A percentile compares a stretch with the other conserved stretches of the same genome.
These are phyloP conservation scores for Sinopyrophorus schimmeli DNA, from an alignment of 2,888 invertebrate species.

Conservation along the genomic window DNA sequence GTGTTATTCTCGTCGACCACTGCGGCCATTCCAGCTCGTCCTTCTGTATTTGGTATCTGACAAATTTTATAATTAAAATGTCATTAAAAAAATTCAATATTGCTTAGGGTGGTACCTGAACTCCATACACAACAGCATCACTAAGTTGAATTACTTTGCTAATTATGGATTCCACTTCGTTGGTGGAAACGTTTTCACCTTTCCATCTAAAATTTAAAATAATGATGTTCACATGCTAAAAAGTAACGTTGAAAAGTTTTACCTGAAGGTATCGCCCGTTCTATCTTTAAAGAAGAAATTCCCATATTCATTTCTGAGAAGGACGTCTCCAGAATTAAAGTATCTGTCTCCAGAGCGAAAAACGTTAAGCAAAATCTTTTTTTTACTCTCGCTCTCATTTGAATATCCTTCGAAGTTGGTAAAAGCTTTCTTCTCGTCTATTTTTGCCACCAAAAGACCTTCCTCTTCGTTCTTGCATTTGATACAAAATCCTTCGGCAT, in stretches of 20 bases:
- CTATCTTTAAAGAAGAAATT: constrained; percentile 93
- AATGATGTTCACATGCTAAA: too few relatives aligned
- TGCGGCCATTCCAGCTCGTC: constrained; percentile 93
- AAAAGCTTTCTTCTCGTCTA: constrained; percentile 57
- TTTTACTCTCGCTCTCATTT: constrained; percentile 66
- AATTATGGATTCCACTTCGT: constrained; percentile 91
- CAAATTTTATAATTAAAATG: background rate
- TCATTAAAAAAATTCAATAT: background rate
- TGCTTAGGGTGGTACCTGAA: constrained; percentile 74
- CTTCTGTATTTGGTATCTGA: constrained; percentile 78
- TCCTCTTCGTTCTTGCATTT: constrained; percentile 81
- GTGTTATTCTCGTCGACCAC: constrained; percentile 71
- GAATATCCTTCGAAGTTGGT: constrained; percentile 73
- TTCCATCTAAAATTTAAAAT: constrained; percentile 73
- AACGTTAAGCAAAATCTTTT: constrained; percentile 72
- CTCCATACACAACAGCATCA: constrained; percentile 84
- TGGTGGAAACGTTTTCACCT: constrained; percentile 96
- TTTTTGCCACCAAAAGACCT: constrained; percentile 82
- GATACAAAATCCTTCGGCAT: constrained; percentile 72
- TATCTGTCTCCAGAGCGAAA: constrained; percentile 84
- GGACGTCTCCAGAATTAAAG: constrained; percentile 89
- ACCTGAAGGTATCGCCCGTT: constrained; percentile 79
- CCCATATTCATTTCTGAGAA: constrained; percentile 89
- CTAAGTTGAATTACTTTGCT: constrained; percentile 74
- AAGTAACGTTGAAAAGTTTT: too few relatives aligned